Percentiles rank a stretch among this genome's conserved stretches.
phyloP scores from a whole-genome alignment of 2,113 vertebrate species.

The Actinemys pallida region DNA sequence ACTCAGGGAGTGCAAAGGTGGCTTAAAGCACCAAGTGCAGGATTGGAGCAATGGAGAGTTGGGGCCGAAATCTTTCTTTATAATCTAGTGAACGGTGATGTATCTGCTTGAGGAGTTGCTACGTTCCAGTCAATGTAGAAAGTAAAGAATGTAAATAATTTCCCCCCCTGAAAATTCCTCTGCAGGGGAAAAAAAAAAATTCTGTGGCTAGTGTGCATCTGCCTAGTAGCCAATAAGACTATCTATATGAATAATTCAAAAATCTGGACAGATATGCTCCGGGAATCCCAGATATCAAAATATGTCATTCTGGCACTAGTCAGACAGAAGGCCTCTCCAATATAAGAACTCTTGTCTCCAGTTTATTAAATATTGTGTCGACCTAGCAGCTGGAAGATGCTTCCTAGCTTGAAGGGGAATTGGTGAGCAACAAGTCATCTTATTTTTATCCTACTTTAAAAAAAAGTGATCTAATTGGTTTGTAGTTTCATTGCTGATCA shows the following conservation, averaged over 20 bases:
- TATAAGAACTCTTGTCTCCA: accelerated
- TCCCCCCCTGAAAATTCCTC: background rate
- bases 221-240: too few relatives aligned
- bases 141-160: background rate
- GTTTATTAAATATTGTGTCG: background rate
- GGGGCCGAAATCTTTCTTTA: background rate
- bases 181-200: background rate
- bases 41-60: background rate
- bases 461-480: background rate
- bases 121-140: background rate
- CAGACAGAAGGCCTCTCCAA: background rate
- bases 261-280: background rate
- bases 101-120: background rate
- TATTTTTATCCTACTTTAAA: accelerated
- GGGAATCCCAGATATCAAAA: background rate
- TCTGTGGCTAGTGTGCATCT: background rate
- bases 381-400: accelerated
- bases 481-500: accelerated
- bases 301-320: accelerated
- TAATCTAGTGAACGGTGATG: background rate
- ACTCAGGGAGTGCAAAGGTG: background rate
- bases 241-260: background rate
- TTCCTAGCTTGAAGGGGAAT: background rate
- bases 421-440: background rate
- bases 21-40: background rate